phyloP scores from a whole-genome alignment of 2,797 vertebrate species.

The Cygnus olor region DNA sequence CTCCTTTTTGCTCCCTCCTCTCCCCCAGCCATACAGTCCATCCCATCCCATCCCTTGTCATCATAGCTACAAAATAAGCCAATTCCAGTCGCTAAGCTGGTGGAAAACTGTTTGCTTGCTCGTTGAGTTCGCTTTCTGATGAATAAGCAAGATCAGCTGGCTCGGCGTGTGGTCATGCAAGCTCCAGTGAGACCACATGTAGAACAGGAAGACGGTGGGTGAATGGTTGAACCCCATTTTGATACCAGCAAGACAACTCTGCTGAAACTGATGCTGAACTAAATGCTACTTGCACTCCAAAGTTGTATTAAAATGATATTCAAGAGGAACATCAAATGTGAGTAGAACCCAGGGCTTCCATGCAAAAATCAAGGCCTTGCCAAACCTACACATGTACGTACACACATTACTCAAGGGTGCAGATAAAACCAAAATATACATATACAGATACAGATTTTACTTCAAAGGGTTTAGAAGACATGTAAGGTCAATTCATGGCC shows the following conservation, averaged over 20 bases:
- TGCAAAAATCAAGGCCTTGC: not conserved
- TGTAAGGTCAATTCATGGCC: not conserved
- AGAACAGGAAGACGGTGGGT: accelerated
- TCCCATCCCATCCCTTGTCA: not conserved
- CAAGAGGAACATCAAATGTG: not conserved
- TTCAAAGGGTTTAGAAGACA: not conserved
- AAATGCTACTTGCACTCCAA: not conserved
- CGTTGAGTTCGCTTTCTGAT: not conserved
- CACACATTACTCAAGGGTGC: not conserved
- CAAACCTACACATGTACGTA: not conserved
- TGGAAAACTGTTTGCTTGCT: not conserved
- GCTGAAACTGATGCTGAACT: not conserved
- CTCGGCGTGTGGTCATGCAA: accelerated
- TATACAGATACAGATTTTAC: not conserved
- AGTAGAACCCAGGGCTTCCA: not conserved
- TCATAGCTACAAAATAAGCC: not conserved
- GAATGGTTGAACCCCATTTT: not conserved
- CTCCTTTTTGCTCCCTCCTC: not conserved
- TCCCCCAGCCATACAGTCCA: not conserved
- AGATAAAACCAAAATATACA: not conserved
- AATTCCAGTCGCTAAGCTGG: accelerated
- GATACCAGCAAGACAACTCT: not conserved
- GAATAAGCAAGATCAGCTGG: not conserved
- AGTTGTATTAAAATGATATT: not conserved
- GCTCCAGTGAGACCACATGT: not conserved